Evolutionary conservation across 2,113 vertebrate species (phyloP).

Genomic region (Podiceps cristatus): DNA sequence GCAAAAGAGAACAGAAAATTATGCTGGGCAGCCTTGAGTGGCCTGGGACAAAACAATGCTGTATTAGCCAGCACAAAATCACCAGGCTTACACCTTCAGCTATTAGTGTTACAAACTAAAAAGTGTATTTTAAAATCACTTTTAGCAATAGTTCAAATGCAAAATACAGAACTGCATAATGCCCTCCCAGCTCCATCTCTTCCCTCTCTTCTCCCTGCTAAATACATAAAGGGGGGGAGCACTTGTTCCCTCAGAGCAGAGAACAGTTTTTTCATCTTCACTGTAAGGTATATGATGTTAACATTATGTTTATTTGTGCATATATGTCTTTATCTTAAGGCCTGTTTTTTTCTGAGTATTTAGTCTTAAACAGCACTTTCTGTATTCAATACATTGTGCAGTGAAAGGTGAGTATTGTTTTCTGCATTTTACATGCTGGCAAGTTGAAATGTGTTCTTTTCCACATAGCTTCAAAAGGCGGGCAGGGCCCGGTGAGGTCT

Average conservation of each 20-base stretch:
- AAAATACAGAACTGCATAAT: not conserved
- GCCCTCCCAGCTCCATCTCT: not conserved
- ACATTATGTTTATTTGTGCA: not conserved
- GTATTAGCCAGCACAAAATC: not conserved
- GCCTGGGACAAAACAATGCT: not conserved
- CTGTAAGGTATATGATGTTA: not conserved
- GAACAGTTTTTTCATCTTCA: not conserved
- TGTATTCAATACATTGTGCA: not conserved
- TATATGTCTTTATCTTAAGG: not conserved
- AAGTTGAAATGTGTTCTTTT: not conserved
- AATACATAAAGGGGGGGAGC: not conserved
- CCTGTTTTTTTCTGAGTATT: not conserved
- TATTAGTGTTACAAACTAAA: not conserved
- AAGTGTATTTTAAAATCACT: not conserved
- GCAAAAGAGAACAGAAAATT: not conserved
- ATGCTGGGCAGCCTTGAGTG: not conserved
- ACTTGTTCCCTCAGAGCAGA: not conserved
- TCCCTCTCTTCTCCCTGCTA: not conserved
- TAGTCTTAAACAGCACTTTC: not conserved
- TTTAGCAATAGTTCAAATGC: not conserved
- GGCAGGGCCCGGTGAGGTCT: fast-evolving
- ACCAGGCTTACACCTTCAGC: not conserved
- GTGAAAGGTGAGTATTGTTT: not conserved
- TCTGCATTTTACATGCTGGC: not conserved
- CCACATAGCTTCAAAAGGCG: not conserved